Evolutionary conservation across 2,888 invertebrate species (phyloP), one percentile per base, ranked within the genome.

Genomic region (Lochmaea crataegi): DNA sequence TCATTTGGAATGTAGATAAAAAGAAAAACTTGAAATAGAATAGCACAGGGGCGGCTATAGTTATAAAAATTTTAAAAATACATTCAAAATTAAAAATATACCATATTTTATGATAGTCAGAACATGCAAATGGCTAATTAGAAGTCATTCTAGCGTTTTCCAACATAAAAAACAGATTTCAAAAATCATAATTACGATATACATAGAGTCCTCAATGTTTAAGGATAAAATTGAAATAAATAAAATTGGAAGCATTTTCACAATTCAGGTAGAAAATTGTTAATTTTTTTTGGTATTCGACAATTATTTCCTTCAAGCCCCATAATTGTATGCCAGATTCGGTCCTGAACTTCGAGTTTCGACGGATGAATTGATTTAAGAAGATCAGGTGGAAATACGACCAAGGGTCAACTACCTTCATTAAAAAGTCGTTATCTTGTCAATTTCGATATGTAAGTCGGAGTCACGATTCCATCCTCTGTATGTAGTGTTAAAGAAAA

Each of bases 371-470:
- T 63, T 56, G 61, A 53, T 69, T 16, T 22, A 63, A 41, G 48
- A 22, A 51, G 63, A 69, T 64, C 63, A 69, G 63, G 63, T 63
- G 63, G 22, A 64, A 63, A 63, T 63, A 38, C 61, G 61, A 42
- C 42, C 18, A 51, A 69, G 26, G 69, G 38, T 69, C 63, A 69
- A 41, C 65, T 69, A 53, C 63, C 51, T 53, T 63, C 63, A 69
- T 69, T 69, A 69, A 69, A 64, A 69, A 53, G 56, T 69, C 69
- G 56, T 69, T 69, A 69, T 69, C 69, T 63, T 51, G 63, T 63
- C 63, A 69, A 56, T 68, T 68, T 58, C n/a, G 61, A 51, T 61
- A 51, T 14, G 18, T n/a, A 68, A 61, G 51, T 18, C 42, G 41
- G 42, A 61, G 68, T 68, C 68, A 68, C 68, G 68, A 61, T 42